These are phyloP conservation scores for Pangasianodon gigas DNA, from an alignment of 2,113 vertebrate genomes.

Conservation along the genomic window DNA sequence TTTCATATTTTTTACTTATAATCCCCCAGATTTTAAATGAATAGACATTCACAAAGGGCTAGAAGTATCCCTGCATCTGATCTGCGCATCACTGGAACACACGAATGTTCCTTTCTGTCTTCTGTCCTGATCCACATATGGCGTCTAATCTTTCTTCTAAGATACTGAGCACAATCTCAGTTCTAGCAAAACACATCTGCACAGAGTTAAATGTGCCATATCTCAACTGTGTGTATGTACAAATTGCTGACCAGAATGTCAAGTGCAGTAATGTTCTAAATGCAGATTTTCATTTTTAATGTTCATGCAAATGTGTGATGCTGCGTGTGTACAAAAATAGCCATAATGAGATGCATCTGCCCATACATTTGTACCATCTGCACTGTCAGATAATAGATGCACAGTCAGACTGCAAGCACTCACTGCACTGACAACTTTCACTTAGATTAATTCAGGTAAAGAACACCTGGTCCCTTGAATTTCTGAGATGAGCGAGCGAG, in stretches of 20 bases:
- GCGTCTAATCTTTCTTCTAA: neutral
- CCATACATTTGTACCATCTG: slow-evolving; percentile 1
- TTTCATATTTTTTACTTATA: slow-evolving; percentile 1
- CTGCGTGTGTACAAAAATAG: slow-evolving; percentile 10
- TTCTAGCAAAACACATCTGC: neutral
- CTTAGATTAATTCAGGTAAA: slow-evolving; percentile 15
- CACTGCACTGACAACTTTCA: slow-evolving; percentile 22
- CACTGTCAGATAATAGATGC: slow-evolving; percentile 15
- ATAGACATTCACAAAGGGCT: neutral
- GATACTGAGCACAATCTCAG: neutral
- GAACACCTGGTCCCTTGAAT: neutral
- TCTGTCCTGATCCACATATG: slow-evolving; percentile 21
- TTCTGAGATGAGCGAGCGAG: neutral
- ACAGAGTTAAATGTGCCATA: neutral
- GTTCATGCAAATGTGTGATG: slow-evolving; percentile 13
- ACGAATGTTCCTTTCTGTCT: neutral
- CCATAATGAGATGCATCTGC: slow-evolving; percentile 18
- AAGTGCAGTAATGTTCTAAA: neutral
- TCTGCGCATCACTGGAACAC: neutral
- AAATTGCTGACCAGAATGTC: neutral
- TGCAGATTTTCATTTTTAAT: slow-evolving; percentile 9
- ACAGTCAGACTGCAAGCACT: slow-evolving; percentile 16
- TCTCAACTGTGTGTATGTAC: neutral
- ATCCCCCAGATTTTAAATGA: slow-evolving; percentile 45
- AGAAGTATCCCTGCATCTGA: neutral